Base-by-base conservation (phyloP, 2,888 invertebrate genomes). In the Rapana venosa region DNA sequence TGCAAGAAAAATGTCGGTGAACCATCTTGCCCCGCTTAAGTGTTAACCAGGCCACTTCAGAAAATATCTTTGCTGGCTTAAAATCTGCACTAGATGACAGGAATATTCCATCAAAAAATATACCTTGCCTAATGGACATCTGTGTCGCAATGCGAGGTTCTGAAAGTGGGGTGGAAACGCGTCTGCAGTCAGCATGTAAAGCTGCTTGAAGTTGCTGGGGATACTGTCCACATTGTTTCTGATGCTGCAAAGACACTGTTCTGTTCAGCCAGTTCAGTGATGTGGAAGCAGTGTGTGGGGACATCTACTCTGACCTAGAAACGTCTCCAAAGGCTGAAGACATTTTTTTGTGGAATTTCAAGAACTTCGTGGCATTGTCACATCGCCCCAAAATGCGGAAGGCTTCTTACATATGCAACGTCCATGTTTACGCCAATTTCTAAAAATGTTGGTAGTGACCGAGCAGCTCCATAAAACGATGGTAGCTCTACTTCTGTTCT, bases 1-100 rank as follows among this genome's bases (percentile, higher is more conserved):
- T 66, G 66, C 66, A 6, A 66, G 13, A 66, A 66, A 66, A 66
- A 13, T 66, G 66, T 6, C 1, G 26, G 66, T 13, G 6, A 11
- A 61, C 66, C 66, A 66, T 66, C 66, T 66, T 66, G 66, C 66
- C 66, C 13, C 13, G 66, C 13, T 66, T 13, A 66, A 66, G n/a
- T 22, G 66, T 66, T 13, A 13, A 66, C 66, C 66, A 66, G 66
- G 66, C 66, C 26, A 66, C 66, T 66, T 66, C 66, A 66, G 74
- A 77, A 77, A 77, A 77, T 8, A 77, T 77, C 74, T 77, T 77
- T 77, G 74, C 74, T 77, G n/a, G 74, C 74, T 77, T 77, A 77
- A n/a, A 77, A 77, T n/a, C 74, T n/a, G 74, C 74, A 77, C 66
- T 77, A 66, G 66, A 66, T 4, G 13, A 66, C 66, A 66, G 66